These are phyloP conservation scores for Geothlypis trichas DNA, from an alignment of 2,113 vertebrate genomes.

Conservation along the genomic window DNA sequence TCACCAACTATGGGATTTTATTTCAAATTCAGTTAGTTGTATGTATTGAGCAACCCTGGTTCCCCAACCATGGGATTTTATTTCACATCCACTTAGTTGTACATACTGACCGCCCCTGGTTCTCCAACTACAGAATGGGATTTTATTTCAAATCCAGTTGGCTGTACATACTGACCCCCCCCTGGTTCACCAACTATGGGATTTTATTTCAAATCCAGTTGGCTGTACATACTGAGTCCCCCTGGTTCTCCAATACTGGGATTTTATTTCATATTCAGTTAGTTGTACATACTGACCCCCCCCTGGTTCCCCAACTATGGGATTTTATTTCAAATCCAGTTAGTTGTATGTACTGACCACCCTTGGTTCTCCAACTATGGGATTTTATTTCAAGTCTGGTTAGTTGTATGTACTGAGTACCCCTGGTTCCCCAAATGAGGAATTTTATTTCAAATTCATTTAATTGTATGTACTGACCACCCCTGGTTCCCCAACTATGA, in stretches of 20 bases:
- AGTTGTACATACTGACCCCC: rapidly evolving
- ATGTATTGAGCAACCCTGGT: rapidly evolving
- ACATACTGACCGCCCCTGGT: rapidly evolving
- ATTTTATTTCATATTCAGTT: not conserved
- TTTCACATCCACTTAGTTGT: not conserved
- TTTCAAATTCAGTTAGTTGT: not conserved
- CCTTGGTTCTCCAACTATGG: rapidly evolving
- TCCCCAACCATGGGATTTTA: rapidly evolving
- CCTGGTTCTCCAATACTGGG: too few species aligned
- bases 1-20: not conserved
- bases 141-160: not conserved
- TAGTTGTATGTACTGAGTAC: rapidly evolving
- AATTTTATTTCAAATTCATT: not conserved
- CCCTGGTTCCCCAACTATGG: rapidly evolving
- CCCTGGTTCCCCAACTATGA: rapidly evolving
- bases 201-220: not conserved
- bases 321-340: not conserved
- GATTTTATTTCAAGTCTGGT: not conserved
- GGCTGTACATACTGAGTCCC: not conserved
- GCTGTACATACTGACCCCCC: too few species aligned
- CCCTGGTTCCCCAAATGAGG: rapidly evolving
- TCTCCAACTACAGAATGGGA: rapidly evolving
- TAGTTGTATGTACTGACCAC: rapidly evolving
- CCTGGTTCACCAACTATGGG: rapidly evolving
- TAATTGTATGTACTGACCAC: rapidly evolving